phyloP scores from a whole-genome alignment of 2,113 vertebrate species.

The Labeo rohita region DNA sequence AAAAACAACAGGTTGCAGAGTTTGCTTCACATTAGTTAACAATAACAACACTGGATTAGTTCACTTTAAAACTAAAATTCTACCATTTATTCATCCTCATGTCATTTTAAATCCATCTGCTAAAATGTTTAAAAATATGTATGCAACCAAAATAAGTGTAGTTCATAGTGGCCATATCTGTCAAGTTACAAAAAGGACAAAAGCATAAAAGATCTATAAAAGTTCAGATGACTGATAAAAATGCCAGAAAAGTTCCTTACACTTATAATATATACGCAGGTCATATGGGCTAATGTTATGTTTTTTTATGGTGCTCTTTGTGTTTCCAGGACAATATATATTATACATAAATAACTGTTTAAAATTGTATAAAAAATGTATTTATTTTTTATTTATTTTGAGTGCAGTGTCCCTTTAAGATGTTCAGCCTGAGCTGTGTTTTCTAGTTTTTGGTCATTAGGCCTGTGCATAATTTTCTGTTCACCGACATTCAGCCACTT shows the following conservation, averaged over 20 bases:
- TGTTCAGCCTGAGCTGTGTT: background rate
- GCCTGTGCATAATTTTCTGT: constrained; percentile 12
- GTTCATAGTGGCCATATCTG: too few relatives aligned
- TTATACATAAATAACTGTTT: too few relatives aligned
- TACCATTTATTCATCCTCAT: background rate
- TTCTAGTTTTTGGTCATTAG: constrained; percentile 1
- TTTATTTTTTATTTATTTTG: background rate
- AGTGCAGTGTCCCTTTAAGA: background rate
- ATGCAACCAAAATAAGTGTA: too few relatives aligned
- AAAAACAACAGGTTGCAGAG: too few relatives aligned
- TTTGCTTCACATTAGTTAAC: too few relatives aligned
- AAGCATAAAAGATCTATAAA: background rate
- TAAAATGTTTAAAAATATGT: too few relatives aligned
- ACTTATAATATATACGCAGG: background rate
- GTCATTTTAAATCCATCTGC: background rate
- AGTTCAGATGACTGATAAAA: background rate
- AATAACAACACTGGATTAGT: background rate
- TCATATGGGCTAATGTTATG: background rate
- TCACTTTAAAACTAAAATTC: background rate
- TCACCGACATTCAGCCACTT: background rate
- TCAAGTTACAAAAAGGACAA: background rate
- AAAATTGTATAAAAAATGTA: too few relatives aligned
- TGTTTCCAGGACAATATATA: too few relatives aligned
- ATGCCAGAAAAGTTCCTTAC: background rate
- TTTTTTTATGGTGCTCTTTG: too few relatives aligned